These are phyloP conservation scores for Lithobates pipiens DNA, from an alignment of 2,797 vertebrate genomes.

Conservation along the genomic window DNA sequence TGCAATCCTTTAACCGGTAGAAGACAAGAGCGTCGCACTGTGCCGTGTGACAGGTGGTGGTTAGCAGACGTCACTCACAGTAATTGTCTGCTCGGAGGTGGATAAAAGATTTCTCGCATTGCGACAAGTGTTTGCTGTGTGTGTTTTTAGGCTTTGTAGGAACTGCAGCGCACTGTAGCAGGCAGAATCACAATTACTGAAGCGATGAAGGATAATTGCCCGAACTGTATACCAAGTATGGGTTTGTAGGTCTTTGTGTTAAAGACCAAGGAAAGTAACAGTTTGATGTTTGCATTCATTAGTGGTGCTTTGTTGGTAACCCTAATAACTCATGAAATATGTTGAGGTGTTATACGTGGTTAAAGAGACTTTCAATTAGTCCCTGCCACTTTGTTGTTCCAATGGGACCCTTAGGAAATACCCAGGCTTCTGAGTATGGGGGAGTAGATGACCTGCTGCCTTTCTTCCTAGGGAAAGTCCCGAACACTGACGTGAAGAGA, in stretches of 20 bases:
- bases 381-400: not conserved
- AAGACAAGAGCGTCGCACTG: conserved; percentile 51
- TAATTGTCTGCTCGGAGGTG: conserved; percentile 48
- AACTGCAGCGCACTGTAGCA: conserved; percentile 18
- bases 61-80: conserved; percentile 54
- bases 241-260: not conserved
- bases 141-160: conserved; percentile 10
- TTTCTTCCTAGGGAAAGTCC: too few species aligned
- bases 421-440: not conserved
- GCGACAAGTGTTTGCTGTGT: conserved; percentile 21
- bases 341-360: not conserved
- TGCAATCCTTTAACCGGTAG: conserved; percentile 49
- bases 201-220: conserved; percentile 27
- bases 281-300: not conserved
- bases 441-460: too few species aligned
- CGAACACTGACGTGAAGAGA: too few species aligned
- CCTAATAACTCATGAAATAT: too few species aligned
- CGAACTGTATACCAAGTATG: not conserved
- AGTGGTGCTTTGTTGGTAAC: not conserved
- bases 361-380: not conserved
- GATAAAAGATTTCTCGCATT: conserved; percentile 37
- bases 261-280: not conserved
- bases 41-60: conserved; percentile 50
- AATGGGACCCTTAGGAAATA: not conserved
- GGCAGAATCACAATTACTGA: conserved; percentile 36